Base-by-base conservation (phyloP, 2,888 invertebrate genomes). In the Leucoma salicis region DNA sequence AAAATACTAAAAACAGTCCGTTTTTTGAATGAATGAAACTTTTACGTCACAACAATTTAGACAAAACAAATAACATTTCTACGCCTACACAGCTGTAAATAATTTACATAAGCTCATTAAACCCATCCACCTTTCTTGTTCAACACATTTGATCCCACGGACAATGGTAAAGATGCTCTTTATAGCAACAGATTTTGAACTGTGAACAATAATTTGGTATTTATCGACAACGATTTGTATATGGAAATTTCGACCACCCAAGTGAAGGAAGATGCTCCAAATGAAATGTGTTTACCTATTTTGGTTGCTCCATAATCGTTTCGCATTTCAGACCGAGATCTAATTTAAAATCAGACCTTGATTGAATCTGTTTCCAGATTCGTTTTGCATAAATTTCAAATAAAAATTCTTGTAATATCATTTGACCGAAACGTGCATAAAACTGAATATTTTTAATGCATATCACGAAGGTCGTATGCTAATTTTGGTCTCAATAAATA, bases 241-340 rank as follows among this genome's bases (percentile, higher is more conserved):
- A 48, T 46, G 35, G 50, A 44, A 60, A 54, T 42, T 33, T 41
- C 47, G 59, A 57, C 59, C 59, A 60, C 59, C 58, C 59, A 46
- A 45, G 24, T 39, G 14, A 10, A 27, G 18, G 27, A 16, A 4
- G 25, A 35, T 35, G 41, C 33, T 36, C 14, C 33, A 18, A 35
- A 37, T 15, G 53, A 53, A 53, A 55, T 50, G 53, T 40, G 46
- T 44, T 44, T 35, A 54, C 49, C 47, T 52, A 52, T 47, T 57
- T 47, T 35, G 16, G 46, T n/a, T 32, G 35, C 31, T 48, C 53
- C 46, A 44, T 40, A 44, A 47, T 57, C 46, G 49, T 45, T 58
- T 54, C 41, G 44, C 36, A 31, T 44, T 52, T 16, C 35, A 13
- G n/a, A 27, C 4, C 27, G n/a, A 27, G 11, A 10, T 27, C 11